Conservation (phyloP, 2,113 vertebrate species). For the Laticauda colubrina region DNA sequence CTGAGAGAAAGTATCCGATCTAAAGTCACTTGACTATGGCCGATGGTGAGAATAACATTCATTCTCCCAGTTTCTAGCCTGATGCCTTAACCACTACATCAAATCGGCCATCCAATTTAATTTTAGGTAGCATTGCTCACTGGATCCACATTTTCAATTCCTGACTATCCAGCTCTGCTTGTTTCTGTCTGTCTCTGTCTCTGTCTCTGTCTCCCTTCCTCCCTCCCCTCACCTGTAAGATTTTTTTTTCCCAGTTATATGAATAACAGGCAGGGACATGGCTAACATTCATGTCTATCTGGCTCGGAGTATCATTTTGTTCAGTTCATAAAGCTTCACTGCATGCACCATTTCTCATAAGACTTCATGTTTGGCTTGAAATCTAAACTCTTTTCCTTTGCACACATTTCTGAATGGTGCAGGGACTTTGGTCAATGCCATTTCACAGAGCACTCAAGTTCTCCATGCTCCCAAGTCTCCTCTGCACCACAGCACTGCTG, state of each 20-base stretch:
- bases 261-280: neutral
- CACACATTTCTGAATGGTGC: neutral
- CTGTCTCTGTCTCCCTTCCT: neutral
- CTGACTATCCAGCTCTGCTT: neutral
- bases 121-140: neutral
- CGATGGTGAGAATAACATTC: neutral
- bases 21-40: neutral
- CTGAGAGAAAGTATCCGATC: neutral
- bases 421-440: neutral
- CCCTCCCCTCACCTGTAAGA: neutral
- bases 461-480: neutral
- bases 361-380: too few relatives aligned
- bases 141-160: neutral
- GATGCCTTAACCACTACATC: neutral
- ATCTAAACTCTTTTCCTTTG: neutral
- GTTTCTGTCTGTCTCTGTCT: neutral
- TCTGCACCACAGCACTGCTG: neutral
- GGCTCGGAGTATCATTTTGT: neutral
- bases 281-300: too few relatives aligned
- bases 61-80: neutral
- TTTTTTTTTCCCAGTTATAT: neutral
- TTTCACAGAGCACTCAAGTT: neutral
- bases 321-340: neutral
- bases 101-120: neutral
- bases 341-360: neutral